Conservation (phyloP, 2,113 vertebrate genomes). For the Podarcis cretensis region DNA sequence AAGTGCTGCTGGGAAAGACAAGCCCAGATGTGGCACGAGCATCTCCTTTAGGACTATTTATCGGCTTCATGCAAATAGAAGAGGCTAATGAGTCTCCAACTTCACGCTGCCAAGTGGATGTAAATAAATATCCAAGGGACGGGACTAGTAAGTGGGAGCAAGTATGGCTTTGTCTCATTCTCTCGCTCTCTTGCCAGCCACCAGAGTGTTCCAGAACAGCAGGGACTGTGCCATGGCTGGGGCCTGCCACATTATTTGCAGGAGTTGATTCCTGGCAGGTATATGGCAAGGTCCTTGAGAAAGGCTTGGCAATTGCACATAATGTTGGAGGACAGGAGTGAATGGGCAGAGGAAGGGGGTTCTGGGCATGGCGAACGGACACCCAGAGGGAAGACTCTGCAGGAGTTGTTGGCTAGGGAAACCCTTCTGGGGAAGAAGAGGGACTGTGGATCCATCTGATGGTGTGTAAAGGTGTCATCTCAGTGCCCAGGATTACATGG, state of each 20-base stretch:
- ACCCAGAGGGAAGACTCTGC: background rate
- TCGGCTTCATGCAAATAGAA: conserved; percentile 17
- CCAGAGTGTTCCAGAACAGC: background rate
- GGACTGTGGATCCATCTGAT: background rate
- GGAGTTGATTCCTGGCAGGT: background rate
- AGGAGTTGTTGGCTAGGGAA: background rate
- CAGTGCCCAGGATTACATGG: background rate
- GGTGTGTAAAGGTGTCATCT: background rate
- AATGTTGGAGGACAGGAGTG: background rate
- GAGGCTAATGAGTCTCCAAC: background rate
- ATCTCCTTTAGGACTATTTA: conserved; percentile 17
- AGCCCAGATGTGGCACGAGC: background rate
- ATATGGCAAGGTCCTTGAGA: background rate
- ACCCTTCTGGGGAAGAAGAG: background rate
- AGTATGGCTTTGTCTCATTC: background rate
- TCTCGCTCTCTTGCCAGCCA: background rate
- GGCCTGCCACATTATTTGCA: background rate
- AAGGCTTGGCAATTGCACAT: background rate
- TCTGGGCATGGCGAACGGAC: background rate
- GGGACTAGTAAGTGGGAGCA: background rate
- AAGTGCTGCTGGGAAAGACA: background rate
- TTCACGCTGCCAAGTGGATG: conserved; percentile 1
- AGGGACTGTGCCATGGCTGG: background rate
- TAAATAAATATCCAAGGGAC: conserved; percentile 16
- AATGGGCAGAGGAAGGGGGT: background rate